A percentile compares a stretch with the other conserved stretches of the same genome.
These are phyloP conservation scores for Hydroisotoma schaefferi DNA, from an alignment of 2,888 invertebrate genomes.

Conservation along the genomic window DNA sequence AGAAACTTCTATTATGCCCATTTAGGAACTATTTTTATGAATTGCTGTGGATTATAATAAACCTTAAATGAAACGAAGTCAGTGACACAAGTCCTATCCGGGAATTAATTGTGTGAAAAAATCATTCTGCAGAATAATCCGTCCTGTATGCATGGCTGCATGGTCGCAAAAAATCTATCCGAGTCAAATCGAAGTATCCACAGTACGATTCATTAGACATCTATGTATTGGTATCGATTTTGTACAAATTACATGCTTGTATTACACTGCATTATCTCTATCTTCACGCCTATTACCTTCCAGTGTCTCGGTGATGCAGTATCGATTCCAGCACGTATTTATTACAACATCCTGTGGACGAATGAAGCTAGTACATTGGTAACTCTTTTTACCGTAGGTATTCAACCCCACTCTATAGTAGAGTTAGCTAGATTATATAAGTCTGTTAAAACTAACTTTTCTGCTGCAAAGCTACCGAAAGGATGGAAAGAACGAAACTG, in stretches of 20 bases:
- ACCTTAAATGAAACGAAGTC: neutral
- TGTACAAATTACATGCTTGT: constrained; percentile 5
- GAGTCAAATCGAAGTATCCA: neutral
- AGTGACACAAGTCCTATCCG: constrained; percentile 12
- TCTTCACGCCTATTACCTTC: constrained; percentile 9
- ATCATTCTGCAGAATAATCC: too few species aligned
- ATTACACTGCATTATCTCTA: constrained; percentile 10
- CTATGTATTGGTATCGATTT: constrained; percentile 12
- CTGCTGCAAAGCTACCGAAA: too few species aligned
- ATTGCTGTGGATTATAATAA: too few species aligned
- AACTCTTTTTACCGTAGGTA: too few species aligned
- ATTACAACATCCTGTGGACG: too few species aligned
- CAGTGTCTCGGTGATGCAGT: neutral
- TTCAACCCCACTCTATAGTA: too few species aligned
- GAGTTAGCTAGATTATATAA: too few species aligned
- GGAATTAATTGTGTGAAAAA: constrained; percentile 12
- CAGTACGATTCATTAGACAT: neutral
- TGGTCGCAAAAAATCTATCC: neutral
- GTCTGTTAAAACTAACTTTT: too few species aligned
- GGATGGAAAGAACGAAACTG: too few species aligned
- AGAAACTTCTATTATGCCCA: too few species aligned
- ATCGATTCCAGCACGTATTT: constrained; percentile 1
- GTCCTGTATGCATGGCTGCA: neutral
- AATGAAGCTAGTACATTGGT: too few species aligned
- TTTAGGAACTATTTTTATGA: too few species aligned